Evolutionary conservation across 2,113 vertebrate genomes (phyloP).

Genomic region (Talpa occidentalis): DNA sequence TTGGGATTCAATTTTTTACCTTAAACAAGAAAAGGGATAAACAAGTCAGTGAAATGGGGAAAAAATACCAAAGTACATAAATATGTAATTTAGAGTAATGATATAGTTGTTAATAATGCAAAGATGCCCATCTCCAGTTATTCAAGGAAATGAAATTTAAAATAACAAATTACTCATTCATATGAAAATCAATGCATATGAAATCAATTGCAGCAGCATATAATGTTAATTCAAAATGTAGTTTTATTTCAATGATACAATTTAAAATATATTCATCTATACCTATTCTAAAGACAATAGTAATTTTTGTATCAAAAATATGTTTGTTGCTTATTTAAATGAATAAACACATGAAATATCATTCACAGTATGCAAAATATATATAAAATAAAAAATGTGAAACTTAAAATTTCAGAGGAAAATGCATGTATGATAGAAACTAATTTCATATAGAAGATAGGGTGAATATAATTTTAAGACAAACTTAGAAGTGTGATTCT

Average conservation of each 20-base stretch:
- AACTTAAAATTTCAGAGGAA: neutral
- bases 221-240: neutral
- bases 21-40: neutral
- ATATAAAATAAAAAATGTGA: neutral
- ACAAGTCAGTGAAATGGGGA: neutral
- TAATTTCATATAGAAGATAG: neutral
- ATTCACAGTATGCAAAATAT: neutral
- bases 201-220: neutral
- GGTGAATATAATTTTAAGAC: neutral
- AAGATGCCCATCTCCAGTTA: neutral
- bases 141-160: neutral
- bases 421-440: neutral
- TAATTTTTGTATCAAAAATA: neutral
- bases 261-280: neutral
- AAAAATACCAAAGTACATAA: neutral
- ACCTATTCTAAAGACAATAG: neutral
- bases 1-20: neutral
- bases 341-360: neutral
- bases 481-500: neutral
- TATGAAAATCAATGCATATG: too few relatives aligned
- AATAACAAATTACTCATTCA: neutral
- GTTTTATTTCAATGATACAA: neutral
- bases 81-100: neutral
- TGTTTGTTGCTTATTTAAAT: neutral
- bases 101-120: neutral